These are phyloP conservation scores for Oxyura jamaicensis DNA, from an alignment of 2,113 vertebrate genomes.

Conservation along the genomic window DNA sequence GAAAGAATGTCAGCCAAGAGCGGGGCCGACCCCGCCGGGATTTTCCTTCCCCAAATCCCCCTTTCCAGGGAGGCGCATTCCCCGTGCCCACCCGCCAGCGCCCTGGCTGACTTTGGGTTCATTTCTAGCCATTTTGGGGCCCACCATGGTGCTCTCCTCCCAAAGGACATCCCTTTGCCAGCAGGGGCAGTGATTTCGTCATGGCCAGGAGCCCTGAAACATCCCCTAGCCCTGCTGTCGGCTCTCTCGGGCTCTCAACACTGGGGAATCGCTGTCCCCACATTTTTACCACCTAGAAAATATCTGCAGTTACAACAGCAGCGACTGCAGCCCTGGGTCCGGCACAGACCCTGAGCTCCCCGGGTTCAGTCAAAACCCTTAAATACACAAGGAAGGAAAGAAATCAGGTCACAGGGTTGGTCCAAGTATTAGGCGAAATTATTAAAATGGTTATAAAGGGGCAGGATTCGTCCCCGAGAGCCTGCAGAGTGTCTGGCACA, in stretches of 20 bases:
- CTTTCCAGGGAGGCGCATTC: background rate
- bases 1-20: constrained; percentile 74
- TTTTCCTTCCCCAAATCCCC: constrained; percentile 61
- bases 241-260: accelerated
- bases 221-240: background rate
- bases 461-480: background rate
- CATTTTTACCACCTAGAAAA: background rate
- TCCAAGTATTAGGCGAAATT: accelerated
- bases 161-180: background rate
- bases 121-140: background rate
- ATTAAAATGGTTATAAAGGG: background rate
- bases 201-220: background rate
- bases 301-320: background rate
- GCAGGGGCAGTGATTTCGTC: background rate
- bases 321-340: accelerated
- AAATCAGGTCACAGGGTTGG: accelerated
- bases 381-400: background rate
- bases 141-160: background rate
- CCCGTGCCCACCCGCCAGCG: background rate
- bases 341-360: background rate
- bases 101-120: background rate
- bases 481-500: accelerated
- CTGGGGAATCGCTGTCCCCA: background rate
- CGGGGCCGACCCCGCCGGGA: background rate
- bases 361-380: background rate